Evolutionary conservation across 1,140 invertebrate genomes (phyloP).

Genomic region (Drosophila bifasciata): DNA sequence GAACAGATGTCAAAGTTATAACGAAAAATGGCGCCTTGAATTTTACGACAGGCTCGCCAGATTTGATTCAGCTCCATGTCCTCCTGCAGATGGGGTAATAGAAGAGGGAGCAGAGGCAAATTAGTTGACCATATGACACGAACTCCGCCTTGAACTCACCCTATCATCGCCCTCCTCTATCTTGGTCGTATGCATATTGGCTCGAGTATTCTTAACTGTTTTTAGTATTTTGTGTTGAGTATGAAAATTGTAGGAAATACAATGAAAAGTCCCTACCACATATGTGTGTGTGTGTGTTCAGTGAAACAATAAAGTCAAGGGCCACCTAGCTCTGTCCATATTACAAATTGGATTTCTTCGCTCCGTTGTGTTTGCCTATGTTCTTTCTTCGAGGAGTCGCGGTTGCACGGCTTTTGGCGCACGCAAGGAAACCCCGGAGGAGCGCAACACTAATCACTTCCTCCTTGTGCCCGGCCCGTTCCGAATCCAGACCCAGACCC

Average conservation of each 20-base stretch:
- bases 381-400: conserved; percentile 35
- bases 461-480: conserved; percentile 22
- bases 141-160: conserved; percentile 40
- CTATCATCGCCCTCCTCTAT: conserved; percentile 72
- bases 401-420: conserved; percentile 38
- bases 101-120: conserved; percentile 13
- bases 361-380: conserved; percentile 49
- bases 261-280: conserved; percentile 30
- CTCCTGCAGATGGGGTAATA: conserved; percentile 46
- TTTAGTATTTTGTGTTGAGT: conserved; percentile 36
- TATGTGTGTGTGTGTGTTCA: background rate
- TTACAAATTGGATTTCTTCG: conserved; percentile 69
- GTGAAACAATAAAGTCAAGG: conserved; percentile 58
- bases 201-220: conserved; percentile 32
- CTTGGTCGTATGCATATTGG: conserved; percentile 66
- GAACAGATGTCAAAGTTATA: conserved; percentile 88
- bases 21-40: conserved; percentile 88
- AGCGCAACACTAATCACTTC: conserved; percentile 71
- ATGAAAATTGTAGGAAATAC: conserved; percentile 20
- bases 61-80: conserved; percentile 85
- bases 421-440: conserved; percentile 28
- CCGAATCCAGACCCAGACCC: background rate
- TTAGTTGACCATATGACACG: conserved; percentile 28
- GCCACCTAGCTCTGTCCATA: conserved; percentile 24
- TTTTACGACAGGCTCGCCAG: conserved; percentile 90